Percentiles rank a stretch among this genome's conserved stretches.
Conservation (phyloP, 2,113 vertebrate genomes). For the Chloebia gouldiae region DNA sequence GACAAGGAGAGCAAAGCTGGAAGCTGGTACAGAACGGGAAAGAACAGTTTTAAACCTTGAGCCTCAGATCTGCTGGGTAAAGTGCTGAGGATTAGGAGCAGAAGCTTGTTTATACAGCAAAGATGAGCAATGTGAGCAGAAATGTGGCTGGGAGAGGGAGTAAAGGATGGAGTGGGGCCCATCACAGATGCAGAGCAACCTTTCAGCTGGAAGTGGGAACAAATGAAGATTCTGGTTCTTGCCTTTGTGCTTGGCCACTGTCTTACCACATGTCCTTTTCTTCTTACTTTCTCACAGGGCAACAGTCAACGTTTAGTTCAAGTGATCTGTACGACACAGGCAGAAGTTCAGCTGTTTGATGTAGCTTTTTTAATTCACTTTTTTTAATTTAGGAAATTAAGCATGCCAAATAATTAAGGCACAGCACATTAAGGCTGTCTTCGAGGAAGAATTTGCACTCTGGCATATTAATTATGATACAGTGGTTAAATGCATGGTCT, state of each 20-base stretch:
- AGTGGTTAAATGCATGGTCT: neutral
- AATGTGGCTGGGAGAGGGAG: neutral
- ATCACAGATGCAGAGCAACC: neutral
- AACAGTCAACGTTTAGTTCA: neutral
- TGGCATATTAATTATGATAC: neutral
- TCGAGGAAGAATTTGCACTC: neutral
- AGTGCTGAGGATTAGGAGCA: neutral
- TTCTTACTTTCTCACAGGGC: neutral
- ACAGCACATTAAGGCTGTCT: neutral
- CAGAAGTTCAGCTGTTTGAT: neutral
- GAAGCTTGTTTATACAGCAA: neutral
- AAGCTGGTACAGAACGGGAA: neutral
- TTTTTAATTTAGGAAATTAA: neutral
- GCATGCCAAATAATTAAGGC: neutral
- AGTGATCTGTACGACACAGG: neutral
- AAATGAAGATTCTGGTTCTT: neutral
- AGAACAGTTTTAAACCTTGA: rapidly evolving
- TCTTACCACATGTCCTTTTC: neutral
- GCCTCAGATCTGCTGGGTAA: neutral
- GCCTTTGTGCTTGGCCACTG: neutral
- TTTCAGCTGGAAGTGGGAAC: neutral
- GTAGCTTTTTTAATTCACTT: neutral
- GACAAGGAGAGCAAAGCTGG: neutral
- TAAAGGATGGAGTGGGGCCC: neutral
- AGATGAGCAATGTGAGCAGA: neutral